These are phyloP conservation scores for Cyphomyrmex costatus DNA, from an alignment of 1,140 invertebrate species.

Conservation along the genomic window DNA sequence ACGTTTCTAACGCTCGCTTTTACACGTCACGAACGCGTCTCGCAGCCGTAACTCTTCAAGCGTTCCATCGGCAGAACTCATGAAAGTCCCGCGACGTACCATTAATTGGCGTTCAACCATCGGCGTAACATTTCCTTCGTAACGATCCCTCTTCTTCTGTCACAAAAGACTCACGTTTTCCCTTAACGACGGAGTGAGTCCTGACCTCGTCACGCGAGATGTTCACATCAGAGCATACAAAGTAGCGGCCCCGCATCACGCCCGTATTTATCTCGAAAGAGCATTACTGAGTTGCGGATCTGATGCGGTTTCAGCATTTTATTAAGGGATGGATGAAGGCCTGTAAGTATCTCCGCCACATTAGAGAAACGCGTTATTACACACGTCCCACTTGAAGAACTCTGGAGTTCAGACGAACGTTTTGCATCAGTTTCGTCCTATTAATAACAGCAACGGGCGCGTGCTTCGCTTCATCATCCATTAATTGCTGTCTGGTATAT, in stretches of 20 bases:
- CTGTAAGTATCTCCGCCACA: background rate
- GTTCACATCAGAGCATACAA: slow-evolving; percentile 39
- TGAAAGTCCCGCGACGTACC: slow-evolving; percentile 51
- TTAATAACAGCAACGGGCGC: slow-evolving; percentile 12
- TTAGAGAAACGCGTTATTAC: slow-evolving; percentile 40
- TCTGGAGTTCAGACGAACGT: background rate
- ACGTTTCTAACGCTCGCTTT: slow-evolving; percentile 45
- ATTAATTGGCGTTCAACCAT: slow-evolving; percentile 62
- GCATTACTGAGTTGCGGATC: slow-evolving; percentile 10
- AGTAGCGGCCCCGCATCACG: slow-evolving; percentile 24
- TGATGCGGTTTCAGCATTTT: background rate
- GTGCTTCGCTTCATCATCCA: slow-evolving; percentile 38
- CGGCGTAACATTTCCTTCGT: slow-evolving; percentile 52
- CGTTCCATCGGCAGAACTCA: slow-evolving; percentile 34
- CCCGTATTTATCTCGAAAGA: slow-evolving; percentile 9
- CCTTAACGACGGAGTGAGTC: slow-evolving; percentile 49
- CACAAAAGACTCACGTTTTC: slow-evolving; percentile 59
- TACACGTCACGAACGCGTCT: slow-evolving; percentile 43
- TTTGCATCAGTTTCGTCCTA: slow-evolving; percentile 1
- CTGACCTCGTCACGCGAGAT: slow-evolving; percentile 8
- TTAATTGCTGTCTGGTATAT: slow-evolving; percentile 20
- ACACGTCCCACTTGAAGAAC: slow-evolving; percentile 14
- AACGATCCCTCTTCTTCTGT: slow-evolving; percentile 54
- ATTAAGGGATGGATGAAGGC: background rate
- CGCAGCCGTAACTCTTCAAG: slow-evolving; percentile 40